Percentiles rank a stretch among this genome's conserved stretches.
Evolutionary conservation across 2,888 invertebrate genomes (phyloP).

Genomic region (Papilio protenor): DNA sequence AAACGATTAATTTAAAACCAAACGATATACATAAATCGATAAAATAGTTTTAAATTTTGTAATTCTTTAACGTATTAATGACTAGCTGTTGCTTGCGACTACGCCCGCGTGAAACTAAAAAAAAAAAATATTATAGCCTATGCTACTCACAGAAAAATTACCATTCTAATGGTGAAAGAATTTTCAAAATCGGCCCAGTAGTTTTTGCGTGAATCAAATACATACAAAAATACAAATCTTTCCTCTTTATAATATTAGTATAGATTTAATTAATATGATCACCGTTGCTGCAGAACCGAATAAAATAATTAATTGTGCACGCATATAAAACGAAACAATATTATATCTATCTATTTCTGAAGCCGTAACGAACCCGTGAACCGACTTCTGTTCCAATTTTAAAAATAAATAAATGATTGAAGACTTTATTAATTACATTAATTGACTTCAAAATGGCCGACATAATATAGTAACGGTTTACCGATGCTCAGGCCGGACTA

Average conservation of each 20-base stretch:
- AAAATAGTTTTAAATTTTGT: not conserved
- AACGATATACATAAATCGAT: not conserved
- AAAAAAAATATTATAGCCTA: too few species aligned
- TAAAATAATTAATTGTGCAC: slow-evolving; percentile 18
- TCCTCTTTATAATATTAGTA: too few species aligned
- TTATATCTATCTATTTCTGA: slow-evolving; percentile 29
- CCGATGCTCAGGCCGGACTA: slow-evolving; percentile 56
- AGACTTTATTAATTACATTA: slow-evolving; percentile 57
- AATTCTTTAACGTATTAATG: slow-evolving; percentile 12
- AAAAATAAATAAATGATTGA: slow-evolving; percentile 45
- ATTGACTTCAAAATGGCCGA: slow-evolving; percentile 53
- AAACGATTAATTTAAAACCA: not conserved
- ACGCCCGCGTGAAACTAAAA: too few species aligned
- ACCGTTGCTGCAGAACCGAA: not conserved
- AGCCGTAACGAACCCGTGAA: slow-evolving; percentile 23
- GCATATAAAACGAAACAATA: slow-evolving; percentile 15
- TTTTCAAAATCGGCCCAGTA: too few species aligned
- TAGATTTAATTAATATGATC: slow-evolving; percentile 15
- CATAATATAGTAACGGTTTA: slow-evolving; percentile 50
- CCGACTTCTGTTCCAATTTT: slow-evolving; percentile 31
- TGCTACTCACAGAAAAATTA: too few species aligned
- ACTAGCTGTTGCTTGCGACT: too few species aligned
- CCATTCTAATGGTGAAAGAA: too few species aligned
- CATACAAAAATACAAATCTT: too few species aligned
- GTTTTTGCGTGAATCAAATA: too few species aligned